These are phyloP conservation scores for Salticus scenicus DNA, from an alignment of 2,888 invertebrate genomes.

Conservation along the genomic window DNA sequence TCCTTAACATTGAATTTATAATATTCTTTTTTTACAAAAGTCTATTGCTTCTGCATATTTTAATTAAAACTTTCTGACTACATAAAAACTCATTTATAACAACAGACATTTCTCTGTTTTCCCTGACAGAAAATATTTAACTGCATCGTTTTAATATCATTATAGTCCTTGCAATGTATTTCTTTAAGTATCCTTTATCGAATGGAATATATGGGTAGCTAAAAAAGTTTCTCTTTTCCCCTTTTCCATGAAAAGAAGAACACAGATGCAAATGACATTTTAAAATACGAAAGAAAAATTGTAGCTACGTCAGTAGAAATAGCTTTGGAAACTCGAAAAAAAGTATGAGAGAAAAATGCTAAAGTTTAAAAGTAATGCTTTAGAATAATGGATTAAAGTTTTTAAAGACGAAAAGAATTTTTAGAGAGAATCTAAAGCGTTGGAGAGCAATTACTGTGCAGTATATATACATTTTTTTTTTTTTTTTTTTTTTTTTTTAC, in stretches of 20 bases:
- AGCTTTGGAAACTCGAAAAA: background rate
- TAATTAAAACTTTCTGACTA: background rate
- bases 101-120: background rate
- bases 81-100: background rate
- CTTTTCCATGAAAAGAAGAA: background rate
- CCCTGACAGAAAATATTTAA: constrained; percentile 12
- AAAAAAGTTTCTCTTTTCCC: background rate
- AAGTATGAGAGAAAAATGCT: background rate
- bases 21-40: no score
- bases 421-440: background rate
- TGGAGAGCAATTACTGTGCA: background rate
- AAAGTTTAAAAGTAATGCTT: background rate
- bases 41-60: background rate
- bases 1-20: no score
- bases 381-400: background rate
- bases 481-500: no score
- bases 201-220: constrained; percentile 13
- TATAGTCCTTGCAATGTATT: background rate
- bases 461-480: no score
- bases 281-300: constrained; percentile 3
- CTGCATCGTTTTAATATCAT: constrained; percentile 13
- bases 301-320: background rate
- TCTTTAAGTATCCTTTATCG: constrained; percentile 6
- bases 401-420: background rate
- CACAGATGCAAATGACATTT: constrained; percentile 15